These are phyloP conservation scores for Phoebastria nigripes DNA, from an alignment of 2,797 vertebrate species.

Conservation along the genomic window DNA sequence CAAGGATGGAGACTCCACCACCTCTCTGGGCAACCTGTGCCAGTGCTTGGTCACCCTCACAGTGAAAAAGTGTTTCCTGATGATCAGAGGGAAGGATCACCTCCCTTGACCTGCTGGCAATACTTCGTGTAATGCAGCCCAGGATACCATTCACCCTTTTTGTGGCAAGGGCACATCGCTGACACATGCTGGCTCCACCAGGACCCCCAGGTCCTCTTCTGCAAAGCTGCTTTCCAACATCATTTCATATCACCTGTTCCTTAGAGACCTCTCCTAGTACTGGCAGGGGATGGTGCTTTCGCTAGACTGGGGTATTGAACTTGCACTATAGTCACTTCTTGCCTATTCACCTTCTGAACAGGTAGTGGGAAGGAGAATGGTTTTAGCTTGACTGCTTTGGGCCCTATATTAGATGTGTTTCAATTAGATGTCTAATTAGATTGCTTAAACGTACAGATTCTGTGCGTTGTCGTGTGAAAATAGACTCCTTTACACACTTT, in stretches of 20 bases:
- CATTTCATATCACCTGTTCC: not conserved
- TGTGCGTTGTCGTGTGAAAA: not conserved
- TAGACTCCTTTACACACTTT: not conserved
- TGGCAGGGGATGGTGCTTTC: not conserved
- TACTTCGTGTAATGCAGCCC: not conserved
- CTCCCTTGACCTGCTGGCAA: not conserved
- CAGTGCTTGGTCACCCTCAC: not conserved
- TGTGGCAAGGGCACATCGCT: not conserved
- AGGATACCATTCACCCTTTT: accelerated
- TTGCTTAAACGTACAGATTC: not conserved
- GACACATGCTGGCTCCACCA: not conserved
- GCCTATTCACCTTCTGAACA: not conserved
- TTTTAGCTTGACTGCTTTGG: not conserved
- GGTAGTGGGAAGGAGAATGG: not conserved
- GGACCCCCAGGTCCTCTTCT: not conserved
- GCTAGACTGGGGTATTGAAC: not conserved
- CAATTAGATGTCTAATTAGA: not conserved
- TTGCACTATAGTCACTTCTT: not conserved
- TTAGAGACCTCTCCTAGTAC: not conserved
- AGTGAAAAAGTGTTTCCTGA: not conserved
- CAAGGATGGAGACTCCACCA: not conserved
- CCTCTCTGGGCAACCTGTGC: not conserved
- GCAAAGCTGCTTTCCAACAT: not conserved
- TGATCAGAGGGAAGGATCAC: not conserved
- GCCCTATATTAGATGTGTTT: not conserved